Evolutionary conservation across 2,113 vertebrate genomes (phyloP).

Genomic region (Pluvianellus socialis): DNA sequence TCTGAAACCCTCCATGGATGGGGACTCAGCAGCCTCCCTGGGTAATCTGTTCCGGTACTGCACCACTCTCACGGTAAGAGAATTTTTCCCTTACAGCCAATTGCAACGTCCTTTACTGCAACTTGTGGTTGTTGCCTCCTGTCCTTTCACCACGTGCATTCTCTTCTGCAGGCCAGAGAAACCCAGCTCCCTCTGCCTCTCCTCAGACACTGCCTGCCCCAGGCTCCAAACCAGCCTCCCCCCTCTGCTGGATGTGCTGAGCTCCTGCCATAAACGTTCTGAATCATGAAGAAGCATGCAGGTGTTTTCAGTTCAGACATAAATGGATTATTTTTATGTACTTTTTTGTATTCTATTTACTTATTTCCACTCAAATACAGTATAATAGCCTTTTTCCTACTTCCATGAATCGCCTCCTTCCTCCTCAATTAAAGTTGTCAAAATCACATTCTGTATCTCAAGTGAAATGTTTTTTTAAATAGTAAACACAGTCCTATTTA

Average conservation of each 20-base stretch:
- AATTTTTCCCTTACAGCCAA: background rate
- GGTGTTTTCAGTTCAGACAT: background rate
- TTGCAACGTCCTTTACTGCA: background rate
- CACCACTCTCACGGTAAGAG: accelerated
- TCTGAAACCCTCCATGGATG: background rate
- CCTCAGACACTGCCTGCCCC: background rate
- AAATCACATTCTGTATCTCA: background rate
- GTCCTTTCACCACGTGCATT: too few species aligned
- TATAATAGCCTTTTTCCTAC: background rate
- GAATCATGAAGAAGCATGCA: background rate
- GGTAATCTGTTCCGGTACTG: background rate
- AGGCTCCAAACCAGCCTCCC: background rate
- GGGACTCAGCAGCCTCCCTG: background rate
- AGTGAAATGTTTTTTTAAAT: background rate
- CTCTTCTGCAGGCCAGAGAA: background rate
- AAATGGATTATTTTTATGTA: background rate
- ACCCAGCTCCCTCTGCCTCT: background rate
- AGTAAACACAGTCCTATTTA: background rate
- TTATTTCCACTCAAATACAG: background rate
- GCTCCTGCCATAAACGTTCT: background rate
- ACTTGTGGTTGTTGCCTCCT: background rate
- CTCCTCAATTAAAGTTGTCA: background rate
- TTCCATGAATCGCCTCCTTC: background rate
- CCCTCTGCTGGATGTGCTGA: background rate
- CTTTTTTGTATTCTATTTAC: background rate